Base-by-base conservation (phyloP, 1,140 invertebrate species). In the Glomeris maerens region DNA sequence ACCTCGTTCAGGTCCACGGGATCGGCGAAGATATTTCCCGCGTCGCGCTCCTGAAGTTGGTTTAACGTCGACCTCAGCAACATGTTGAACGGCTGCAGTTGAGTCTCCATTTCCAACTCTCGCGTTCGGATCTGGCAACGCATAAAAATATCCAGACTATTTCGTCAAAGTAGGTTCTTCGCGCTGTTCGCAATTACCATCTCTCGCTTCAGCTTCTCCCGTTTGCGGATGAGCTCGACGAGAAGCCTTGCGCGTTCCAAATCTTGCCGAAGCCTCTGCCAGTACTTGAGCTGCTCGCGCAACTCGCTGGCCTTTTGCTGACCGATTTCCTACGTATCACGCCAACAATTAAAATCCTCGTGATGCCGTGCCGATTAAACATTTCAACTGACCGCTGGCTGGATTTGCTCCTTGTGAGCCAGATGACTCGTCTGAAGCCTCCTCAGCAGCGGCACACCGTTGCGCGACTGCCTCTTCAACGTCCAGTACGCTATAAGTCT, bases 201-300 rank as follows among this genome's bases (percentile, higher is more conserved):
- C 67, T 92, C 87, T 51, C 86, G 78, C 67, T 98, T 98, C 1
- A 91, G 67, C 65, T 93, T 93, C 69, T 97, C 93, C 39, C 93
- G 73, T 67, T 97, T 98, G 17, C 92, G 75, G 4, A 97, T 89
- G 49, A 96, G 68, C 67, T 97, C 93, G 62, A 93, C 92, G 0
- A 97, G 72, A 20, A 97, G 72, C 58, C 93, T 76, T 2, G 89
- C 91, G 52, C 89, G 75, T 68, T 98, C 94, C 38, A 97, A 70
- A 68, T 97, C 92, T 63, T 97, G 92, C 3, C 93, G 73, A 55
- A 98, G 71, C 59, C 88, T 81, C 62, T 95, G 87, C 86, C 90
- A 94, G 63, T 93, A 93, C 63, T 92, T 92, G 0, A 95, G 70
- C 60, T 96, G 88, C 38, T 83, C 78, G 58, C 84, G 83, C 14